Percentiles rank a stretch among this genome's conserved stretches.
Evolutionary conservation across 2,888 invertebrate species (phyloP).

Genomic region (Phalangium opilio): DNA sequence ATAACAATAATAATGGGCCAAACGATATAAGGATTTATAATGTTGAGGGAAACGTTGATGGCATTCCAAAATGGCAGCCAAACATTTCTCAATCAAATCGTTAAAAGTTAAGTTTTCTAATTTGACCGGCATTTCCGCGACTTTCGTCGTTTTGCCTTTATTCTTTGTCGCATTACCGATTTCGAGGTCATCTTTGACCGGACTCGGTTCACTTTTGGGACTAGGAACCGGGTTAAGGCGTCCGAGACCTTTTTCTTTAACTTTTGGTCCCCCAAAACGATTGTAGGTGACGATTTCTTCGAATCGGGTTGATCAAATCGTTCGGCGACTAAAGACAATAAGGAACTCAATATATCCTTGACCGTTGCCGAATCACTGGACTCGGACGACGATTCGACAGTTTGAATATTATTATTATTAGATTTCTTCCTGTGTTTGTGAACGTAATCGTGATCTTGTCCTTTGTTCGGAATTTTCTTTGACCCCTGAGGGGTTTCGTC

Average conservation of each 20-base stretch:
- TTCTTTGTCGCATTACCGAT: background rate
- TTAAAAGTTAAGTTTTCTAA: background rate
- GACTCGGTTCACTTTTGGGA: too few species aligned
- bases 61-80: slow-evolving; percentile 67
- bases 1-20: slow-evolving; percentile 61
- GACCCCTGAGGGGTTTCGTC: slow-evolving; percentile 8
- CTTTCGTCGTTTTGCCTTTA: slow-evolving; percentile 6
- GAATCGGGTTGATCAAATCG: background rate
- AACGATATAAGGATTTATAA: slow-evolving; percentile 77
- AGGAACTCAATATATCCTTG: slow-evolving; percentile 19
- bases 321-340: slow-evolving; percentile 7
- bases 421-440: slow-evolving; percentile 17
- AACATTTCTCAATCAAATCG: slow-evolving; percentile 46
- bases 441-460: slow-evolving; percentile 26
- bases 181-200: background rate
- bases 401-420: slow-evolving; percentile 9
- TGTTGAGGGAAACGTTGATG: slow-evolving; percentile 72
- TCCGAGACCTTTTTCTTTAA: slow-evolving; percentile 4
- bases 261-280: slow-evolving; percentile 13
- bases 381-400: slow-evolving; percentile 21
- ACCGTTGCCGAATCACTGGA: slow-evolving; percentile 18
- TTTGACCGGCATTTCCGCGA: background rate
- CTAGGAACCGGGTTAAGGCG: too few species aligned
- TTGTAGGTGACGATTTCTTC: background rate
- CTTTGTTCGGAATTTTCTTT: too few species aligned